Conservation (phyloP, 2,797 vertebrate genomes). For the Merluccius polli region DNA sequence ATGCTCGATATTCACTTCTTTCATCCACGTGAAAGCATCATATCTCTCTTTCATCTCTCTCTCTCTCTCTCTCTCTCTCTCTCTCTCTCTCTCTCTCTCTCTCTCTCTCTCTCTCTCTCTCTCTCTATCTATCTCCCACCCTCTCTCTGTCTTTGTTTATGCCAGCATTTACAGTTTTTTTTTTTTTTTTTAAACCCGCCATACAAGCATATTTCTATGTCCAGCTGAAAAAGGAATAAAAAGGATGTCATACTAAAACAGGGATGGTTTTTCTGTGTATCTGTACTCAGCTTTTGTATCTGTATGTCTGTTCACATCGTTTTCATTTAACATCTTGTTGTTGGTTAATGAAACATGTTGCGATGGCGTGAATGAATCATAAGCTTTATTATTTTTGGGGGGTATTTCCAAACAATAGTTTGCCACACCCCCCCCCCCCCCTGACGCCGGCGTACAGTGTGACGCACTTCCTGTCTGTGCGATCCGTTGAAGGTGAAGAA, state of each 20-base stretch:
- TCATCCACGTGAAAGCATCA: slow-evolving; percentile 3
- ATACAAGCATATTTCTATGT: not conserved
- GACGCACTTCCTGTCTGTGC: slow-evolving; percentile 61
- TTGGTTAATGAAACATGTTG: too few relatives aligned
- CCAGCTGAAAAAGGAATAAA: not conserved
- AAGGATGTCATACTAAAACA: not conserved
- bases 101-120: not conserved
- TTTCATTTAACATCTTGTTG: not conserved
- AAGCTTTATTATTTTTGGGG: slow-evolving; percentile 26
- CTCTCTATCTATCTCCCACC: not conserved
- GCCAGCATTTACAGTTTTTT: not conserved
- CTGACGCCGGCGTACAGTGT: slow-evolving; percentile 26
- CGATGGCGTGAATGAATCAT: not conserved
- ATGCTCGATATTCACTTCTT: slow-evolving; percentile 3
- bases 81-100: not conserved
- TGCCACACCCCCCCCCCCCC: slow-evolving; percentile 50
- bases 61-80: not conserved
- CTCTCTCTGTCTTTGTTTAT: not conserved
- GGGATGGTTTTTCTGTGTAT: not conserved
- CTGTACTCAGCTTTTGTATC: too few relatives aligned
- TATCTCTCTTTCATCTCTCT: not conserved
- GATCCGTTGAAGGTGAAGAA: not conserved
- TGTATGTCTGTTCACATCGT: not conserved
- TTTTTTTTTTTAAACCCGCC: not conserved
- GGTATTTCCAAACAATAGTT: slow-evolving; percentile 48